A percentile compares a stretch with the other conserved stretches of the same genome.
Conservation (phyloP, 1,140 invertebrate genomes). For the Coboldia fuscipes region DNA sequence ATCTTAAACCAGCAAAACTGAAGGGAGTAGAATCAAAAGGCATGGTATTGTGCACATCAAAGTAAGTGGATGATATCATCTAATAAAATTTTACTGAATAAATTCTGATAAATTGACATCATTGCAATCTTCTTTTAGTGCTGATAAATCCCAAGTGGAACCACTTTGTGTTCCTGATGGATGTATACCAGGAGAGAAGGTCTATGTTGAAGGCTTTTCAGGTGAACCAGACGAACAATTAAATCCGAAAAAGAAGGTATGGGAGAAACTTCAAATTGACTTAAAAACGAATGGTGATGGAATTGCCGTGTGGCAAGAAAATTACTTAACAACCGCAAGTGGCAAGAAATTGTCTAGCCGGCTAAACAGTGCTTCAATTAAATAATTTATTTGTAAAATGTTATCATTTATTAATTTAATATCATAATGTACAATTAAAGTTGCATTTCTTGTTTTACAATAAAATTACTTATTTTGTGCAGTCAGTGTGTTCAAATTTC, state of each 20-base stretch:
- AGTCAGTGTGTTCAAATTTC: too few relatives aligned
- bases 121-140: slow-evolving; percentile 22
- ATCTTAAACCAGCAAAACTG: slow-evolving; percentile 86
- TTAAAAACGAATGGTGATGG: slow-evolving; percentile 54
- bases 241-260: slow-evolving; percentile 92
- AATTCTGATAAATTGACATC: background rate
- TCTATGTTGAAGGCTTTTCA: slow-evolving; percentile 57
- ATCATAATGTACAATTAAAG: too few relatives aligned
- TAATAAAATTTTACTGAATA: background rate
- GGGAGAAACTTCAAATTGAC: slow-evolving; percentile 78
- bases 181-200: slow-evolving; percentile 54
- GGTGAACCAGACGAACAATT: slow-evolving; percentile 59
- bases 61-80: slow-evolving; percentile 26
- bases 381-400: too few relatives aligned
- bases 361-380: slow-evolving; percentile 17
- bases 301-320: slow-evolving; percentile 64
- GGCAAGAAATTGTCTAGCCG: slow-evolving; percentile 17
- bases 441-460: too few relatives aligned
- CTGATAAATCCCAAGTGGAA: slow-evolving; percentile 61
- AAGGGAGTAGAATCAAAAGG: slow-evolving; percentile 71
- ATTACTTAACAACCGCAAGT: slow-evolving; percentile 35
- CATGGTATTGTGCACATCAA: slow-evolving; percentile 80
- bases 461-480: too few relatives aligned
- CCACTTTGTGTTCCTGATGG: slow-evolving; percentile 52
- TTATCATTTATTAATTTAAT: too few relatives aligned